These are phyloP conservation scores for Trichogramma pretiosum DNA, from an alignment of 1,140 invertebrate species.

Conservation along the genomic window DNA sequence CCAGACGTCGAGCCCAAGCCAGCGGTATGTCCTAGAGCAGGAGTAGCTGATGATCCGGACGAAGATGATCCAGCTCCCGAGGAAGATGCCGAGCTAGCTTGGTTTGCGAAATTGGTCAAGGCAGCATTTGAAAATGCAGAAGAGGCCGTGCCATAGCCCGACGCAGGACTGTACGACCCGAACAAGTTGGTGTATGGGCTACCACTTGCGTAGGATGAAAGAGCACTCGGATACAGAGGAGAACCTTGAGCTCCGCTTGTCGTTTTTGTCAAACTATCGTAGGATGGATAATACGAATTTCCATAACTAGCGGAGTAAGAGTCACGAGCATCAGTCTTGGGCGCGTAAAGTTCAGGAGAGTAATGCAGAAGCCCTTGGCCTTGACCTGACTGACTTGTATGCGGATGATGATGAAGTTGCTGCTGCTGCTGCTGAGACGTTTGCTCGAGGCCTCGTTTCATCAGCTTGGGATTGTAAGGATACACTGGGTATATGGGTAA, in stretches of 20 bases:
- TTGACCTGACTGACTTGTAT: neutral
- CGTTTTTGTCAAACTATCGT: slow-evolving; percentile 26
- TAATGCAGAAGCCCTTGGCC: slow-evolving; percentile 25
- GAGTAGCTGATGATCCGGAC: neutral
- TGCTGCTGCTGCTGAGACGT: neutral
- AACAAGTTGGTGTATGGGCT: slow-evolving; percentile 25
- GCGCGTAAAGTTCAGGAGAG: slow-evolving; percentile 30
- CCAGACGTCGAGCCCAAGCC: slow-evolving; percentile 1
- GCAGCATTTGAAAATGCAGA: neutral
- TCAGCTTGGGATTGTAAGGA: slow-evolving; percentile 38
- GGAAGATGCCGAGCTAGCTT: too few species aligned
- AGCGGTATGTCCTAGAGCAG: neutral
- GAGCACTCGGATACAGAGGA: slow-evolving; percentile 18
- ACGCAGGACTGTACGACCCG: slow-evolving; percentile 25
- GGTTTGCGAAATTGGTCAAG: neutral
- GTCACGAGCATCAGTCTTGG: slow-evolving; percentile 32
- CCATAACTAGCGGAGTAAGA: slow-evolving; percentile 28
- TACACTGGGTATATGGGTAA: slow-evolving; percentile 39
- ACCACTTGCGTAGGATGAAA: slow-evolving; percentile 13
- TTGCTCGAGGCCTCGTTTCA: slow-evolving; percentile 33
- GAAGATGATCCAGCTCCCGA: too few species aligned
- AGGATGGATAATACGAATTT: slow-evolving; percentile 28
- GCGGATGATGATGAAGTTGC: neutral
- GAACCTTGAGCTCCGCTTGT: slow-evolving; percentile 1
- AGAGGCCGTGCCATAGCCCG: slow-evolving; percentile 2